Base-by-base conservation (phyloP, 2,113 vertebrate genomes). In the Notarius lentiginosus region DNA sequence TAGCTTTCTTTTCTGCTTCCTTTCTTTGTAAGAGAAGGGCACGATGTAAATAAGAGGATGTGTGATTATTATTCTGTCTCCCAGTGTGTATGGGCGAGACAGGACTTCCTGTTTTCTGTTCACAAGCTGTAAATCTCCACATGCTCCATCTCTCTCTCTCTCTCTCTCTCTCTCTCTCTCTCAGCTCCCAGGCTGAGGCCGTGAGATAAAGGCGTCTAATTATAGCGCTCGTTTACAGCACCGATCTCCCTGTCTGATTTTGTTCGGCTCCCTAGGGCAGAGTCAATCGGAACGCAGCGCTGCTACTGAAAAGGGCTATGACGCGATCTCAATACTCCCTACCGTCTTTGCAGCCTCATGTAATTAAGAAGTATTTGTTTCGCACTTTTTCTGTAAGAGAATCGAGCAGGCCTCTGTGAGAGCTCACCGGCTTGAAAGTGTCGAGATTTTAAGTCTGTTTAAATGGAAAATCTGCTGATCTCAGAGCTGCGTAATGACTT, bases 171-270 rank as follows among this genome's bases (percentile, higher is more conserved):
- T 60, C 18, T 41, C 27, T 80, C 66, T 14, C 22, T 41, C 66
- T 63, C 34, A 12, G 27, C 53, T 72, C 61, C 68, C 66, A 51
- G 51, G 66, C 82, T 83, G 84, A 87, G 70, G 10, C 83, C 10
- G 51, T 18, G 65, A 89, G 90, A 92, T 90, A 90, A 89, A 90
- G 88, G 66, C 82, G 79, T 90, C 87, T 90, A 90, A 89, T 91
- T 89, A 90, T 79, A 85, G 86, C 24, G 51, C 88, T 87, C 89
- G 68, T 92, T 91, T 88, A 85, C 20, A 58, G 80, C 75, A 68
- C 80, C 72, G 51, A 80, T 91, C 87, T 82, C 41, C 84, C 47
- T 17, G 89, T 89, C 85, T 89, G 84, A 90, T 88, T 79, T 41
- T 10, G 88, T 66, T 55, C 68, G 79, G 70, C 72, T 80, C 87